Evolutionary conservation across 1,140 invertebrate genomes (phyloP), one percentile per base, ranked within the genome.

Genomic region (Penaeus vannamei): DNA sequence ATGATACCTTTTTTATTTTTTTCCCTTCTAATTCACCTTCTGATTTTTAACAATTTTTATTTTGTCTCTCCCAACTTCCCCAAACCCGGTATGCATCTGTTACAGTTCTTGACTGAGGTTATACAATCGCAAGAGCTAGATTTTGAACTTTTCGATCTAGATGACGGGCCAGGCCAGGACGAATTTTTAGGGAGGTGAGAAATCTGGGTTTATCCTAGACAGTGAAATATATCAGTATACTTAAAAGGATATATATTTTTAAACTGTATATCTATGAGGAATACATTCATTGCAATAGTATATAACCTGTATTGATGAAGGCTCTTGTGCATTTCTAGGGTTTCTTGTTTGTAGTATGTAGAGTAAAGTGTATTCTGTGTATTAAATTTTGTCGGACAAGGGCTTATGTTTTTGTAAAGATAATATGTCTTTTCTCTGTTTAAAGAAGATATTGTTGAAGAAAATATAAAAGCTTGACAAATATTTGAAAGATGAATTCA

Each of bases 151-250:
- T 90, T 91, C 82, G 92, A 92, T 91, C 85, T 91, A 36, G 92
- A 92, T 90, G 91, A 92, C 90, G 87, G 87, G 76, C 86, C 90
- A 72, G 82, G 85, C 79, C 90, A 91, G 64, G 91, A 92, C 86
- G 92, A 92, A 62, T 85, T 91, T 46, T 82, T 92, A 77, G 92
- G 92, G 82, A 91, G 92, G 91, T 91, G 90, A 91, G 90, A 36
- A 59, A 64, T n/a, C 80, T 32, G 46, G 84, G 46, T 81, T 10
- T 60, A 69, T 46, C 46, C 17, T 84, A 64, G 26, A 84, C 53
- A 84, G 82, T 42, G 72, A 84, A n/a, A 76, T 32, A 8, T 36
- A 76, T 76, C 12, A 32, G 42, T 32, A 29, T 76, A 32, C 22
- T 5, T 76, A 36, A 36, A 76, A 36, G 22, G 20, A 19, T 29